Evolutionary conservation across 2,797 vertebrate genomes (phyloP), one percentile per base, ranked within the genome.

Genomic region (Sphenopsis melanotis): DNA sequence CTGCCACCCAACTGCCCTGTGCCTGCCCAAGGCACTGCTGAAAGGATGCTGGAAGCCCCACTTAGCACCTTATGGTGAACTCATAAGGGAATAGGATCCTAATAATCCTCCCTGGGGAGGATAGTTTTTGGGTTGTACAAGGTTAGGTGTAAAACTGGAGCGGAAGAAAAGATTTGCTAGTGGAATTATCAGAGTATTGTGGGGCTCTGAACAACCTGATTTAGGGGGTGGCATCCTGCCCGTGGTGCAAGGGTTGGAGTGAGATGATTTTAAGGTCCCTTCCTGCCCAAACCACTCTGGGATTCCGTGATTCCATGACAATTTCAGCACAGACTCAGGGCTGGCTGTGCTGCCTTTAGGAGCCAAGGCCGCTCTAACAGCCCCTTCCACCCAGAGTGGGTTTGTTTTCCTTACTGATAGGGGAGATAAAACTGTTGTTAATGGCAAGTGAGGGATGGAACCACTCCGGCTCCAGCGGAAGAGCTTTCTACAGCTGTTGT

Each of bases 351-450:
- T 77, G 71, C 37, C 44, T 77, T 52, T 41, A 20, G 42, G 61
- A 91, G 89, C 72, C 85, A 72, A 91, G 85, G 92, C 83, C 65
- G 42, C 80, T 83, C n/a, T 57, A 44, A 92, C 79, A 91, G 24
- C n/a, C 55, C 32, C 57, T 92, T 87, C n/a, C 69, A 60, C 76
- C 64, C 63, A 15, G 36, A 53, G 30, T 0, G 2, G 34, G 36
- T 87, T 89, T 96, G 89, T 94, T 96, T 94, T 71, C 72, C 42
- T 83, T 81, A 2, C 53, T 83, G 94, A 90, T 52, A 92, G 50
- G 49, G 53, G 75, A 97, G 92, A 95, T 94, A 87, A 91, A 89
- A 12, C n/a, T 92, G 92, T 93, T 95, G 78, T 87, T 91, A n/a
- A 59, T 87, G 89, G 91, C 76, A 83, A 77, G 83, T 0, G 23